Base-by-base conservation (phyloP, 2,888 invertebrate genomes). In the Bombylius discolor region DNA sequence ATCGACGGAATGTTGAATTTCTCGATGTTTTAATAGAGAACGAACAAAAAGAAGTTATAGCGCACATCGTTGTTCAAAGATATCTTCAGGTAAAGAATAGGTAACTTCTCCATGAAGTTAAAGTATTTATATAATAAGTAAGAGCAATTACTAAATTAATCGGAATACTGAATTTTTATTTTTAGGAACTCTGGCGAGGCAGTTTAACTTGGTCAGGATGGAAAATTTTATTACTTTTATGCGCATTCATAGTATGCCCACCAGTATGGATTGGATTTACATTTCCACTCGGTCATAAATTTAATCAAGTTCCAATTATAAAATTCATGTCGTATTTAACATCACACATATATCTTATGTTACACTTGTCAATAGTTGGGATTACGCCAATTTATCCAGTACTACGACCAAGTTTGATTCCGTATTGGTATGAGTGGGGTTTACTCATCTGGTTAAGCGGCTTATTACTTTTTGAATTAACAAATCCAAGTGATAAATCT, bases 271-370 rank as follows among this genome's bases (percentile, higher is more conserved):
- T 97, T 64, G 86, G 89, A 52, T 93, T 97, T 73, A 95, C 96
- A 61, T 83, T 97, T 70, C 97, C 97, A 53, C 77, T 96, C 69
- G 92, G 92, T 47, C 94, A 95, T 78, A 89, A 89, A 75, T 95
- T 90, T 77, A 92, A 95, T 79, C 93, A 96, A 80, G 93, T 98
- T 67, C 99, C 99, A 57, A 97, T 99, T 69, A 96, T 99, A 69
- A 99, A 99, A 77, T 99, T 99, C 77, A 97, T 98, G 90, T 96
- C 97, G 49, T 98, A 99, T 76, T 81, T 99, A 66, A 97, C 98
- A 33, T 97, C 98, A 8, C 99, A 99, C 77, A 87, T 99, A 67
- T 97, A 97, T 76, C 84, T 99, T 64, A 96, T 98, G 87, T 77
- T 92, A 62, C 84, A 98, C 67, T 82, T 98, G 65, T 83, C 92